Evolutionary conservation across 2,113 vertebrate genomes (phyloP).

Genomic region (Pituophis catenifer): DNA sequence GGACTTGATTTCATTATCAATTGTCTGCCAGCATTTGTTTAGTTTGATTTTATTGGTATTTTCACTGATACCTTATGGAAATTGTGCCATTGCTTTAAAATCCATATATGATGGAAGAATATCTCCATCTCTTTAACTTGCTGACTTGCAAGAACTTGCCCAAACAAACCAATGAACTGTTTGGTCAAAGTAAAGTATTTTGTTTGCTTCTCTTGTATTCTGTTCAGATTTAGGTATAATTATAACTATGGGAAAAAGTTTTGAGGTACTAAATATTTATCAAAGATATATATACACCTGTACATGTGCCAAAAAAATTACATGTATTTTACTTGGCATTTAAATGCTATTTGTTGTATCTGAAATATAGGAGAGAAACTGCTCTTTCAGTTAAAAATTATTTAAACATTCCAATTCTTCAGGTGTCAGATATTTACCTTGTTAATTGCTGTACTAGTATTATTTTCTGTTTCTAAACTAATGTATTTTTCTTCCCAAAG

Average conservation of each 20-base stretch:
- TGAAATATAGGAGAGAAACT: not conserved
- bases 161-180: not conserved
- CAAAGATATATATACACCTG: not conserved
- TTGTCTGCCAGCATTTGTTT: not conserved
- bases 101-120: not conserved
- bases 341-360: not conserved
- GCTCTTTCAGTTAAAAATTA: not conserved
- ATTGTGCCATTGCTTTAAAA: not conserved
- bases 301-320: not conserved
- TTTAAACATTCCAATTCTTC: not conserved
- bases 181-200: not conserved
- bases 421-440: not conserved
- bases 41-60: not conserved
- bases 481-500: conserved; percentile 60
- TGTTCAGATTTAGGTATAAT: not conserved
- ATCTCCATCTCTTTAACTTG: not conserved
- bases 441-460: not conserved
- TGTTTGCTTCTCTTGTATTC: not conserved
- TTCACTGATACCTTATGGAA: not conserved
- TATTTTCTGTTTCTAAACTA: not conserved
- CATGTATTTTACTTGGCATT: not conserved
- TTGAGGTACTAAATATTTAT: not conserved
- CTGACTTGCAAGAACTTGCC: not conserved
- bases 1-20: not conserved
- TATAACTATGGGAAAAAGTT: not conserved